A percentile compares a stretch with the other conserved stretches of the same genome.
phyloP scores from a whole-genome alignment of 2,888 invertebrate species.

The Aporophyla nigra region DNA sequence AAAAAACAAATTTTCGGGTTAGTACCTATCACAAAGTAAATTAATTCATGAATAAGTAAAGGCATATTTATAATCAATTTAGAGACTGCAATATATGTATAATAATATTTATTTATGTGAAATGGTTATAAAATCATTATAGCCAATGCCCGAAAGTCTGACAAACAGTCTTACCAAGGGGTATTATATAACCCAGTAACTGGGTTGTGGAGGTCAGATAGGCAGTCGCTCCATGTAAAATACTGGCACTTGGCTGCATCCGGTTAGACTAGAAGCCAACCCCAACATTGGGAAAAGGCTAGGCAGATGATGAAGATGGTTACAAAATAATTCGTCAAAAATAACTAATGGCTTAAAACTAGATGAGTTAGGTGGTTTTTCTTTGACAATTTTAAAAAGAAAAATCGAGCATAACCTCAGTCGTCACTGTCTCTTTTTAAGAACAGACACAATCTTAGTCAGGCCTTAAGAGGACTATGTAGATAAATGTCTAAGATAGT shows the following conservation, averaged over 20 bases:
- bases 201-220: no score
- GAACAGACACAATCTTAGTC: neutral
- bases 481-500: neutral
- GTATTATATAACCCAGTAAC: no score
- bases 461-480: neutral
- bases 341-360: neutral
- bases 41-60: conserved; percentile 7
- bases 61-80: conserved; percentile 31
- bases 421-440: neutral
- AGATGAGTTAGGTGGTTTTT: neutral
- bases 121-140: neutral
- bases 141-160: no score
- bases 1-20: conserved; percentile 26
- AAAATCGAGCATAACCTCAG: neutral
- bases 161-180: no score
- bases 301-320: no score
- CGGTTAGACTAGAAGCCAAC: no score
- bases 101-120: neutral
- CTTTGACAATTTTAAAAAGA: neutral
- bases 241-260: no score
- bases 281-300: no score
- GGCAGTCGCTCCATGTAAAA: no score
- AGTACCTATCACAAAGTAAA: conserved; percentile 3
- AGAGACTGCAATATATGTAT: neutral
- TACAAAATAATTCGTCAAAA: neutral